Conservation (phyloP, 2,888 invertebrate species). For the Anaspis maculata region DNA sequence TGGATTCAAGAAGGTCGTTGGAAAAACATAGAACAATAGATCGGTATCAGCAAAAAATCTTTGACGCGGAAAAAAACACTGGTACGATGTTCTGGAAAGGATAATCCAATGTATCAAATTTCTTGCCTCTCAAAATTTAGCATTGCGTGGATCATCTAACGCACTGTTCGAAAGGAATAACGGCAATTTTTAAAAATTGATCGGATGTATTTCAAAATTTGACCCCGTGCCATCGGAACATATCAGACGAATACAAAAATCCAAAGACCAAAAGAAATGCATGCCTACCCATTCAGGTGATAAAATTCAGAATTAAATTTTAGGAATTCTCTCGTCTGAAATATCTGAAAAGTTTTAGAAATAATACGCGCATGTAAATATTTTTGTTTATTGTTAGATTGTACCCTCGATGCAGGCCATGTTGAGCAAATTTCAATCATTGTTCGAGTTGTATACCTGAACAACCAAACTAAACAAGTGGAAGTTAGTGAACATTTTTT, state of each 20-base stretch:
- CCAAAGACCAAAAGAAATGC: neutral
- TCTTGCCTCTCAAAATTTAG: neutral
- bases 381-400: conserved; percentile 9
- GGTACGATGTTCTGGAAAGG: neutral
- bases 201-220: neutral
- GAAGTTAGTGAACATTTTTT: conserved; percentile 9
- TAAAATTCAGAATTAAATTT: neutral
- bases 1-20: neutral
- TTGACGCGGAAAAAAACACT: neutral
- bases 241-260: neutral
- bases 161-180: neutral
- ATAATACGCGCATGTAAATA: conserved; percentile 9
- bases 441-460: neutral
- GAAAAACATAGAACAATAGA: neutral
- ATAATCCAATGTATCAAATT: neutral
- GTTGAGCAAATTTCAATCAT: conserved; percentile 8
- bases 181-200: conserved; percentile 1
- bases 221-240: neutral
- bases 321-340: neutral
- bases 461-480: neutral
- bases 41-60: neutral
- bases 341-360: conserved; percentile 3
- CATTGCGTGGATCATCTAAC: neutral
- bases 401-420: conserved; percentile 7
- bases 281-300: neutral